A percentile compares a stretch with the other conserved stretches of the same genome.
phyloP scores from a whole-genome alignment of 1,140 invertebrate species.

The Euwallacea similis region DNA sequence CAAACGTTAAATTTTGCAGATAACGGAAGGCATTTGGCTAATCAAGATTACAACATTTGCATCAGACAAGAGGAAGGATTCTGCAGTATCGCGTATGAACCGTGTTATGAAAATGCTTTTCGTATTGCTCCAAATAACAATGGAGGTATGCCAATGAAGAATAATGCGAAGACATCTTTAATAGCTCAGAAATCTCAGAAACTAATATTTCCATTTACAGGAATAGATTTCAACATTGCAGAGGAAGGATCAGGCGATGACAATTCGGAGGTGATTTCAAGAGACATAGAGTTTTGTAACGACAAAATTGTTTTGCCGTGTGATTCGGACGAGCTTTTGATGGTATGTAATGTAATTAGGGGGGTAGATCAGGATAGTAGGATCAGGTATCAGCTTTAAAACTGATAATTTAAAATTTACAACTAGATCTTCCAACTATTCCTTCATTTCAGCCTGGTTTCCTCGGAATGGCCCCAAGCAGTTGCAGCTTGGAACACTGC shows the following conservation, averaged over 20 bases:
- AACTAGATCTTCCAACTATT: not conserved
- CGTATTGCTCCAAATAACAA: slow-evolving; percentile 64
- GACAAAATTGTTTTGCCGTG: slow-evolving; percentile 78
- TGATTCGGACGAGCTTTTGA: slow-evolving; percentile 79
- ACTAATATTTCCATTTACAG: slow-evolving; percentile 23
- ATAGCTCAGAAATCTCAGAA: too few relatives aligned
- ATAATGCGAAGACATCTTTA: too few relatives aligned
- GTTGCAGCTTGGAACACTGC: slow-evolving; percentile 75
- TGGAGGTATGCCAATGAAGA: slow-evolving; percentile 11
- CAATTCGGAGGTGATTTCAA: slow-evolving; percentile 25
- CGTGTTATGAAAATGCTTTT: slow-evolving; percentile 75
- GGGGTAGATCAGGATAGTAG: slow-evolving; percentile 29
- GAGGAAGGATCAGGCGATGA: slow-evolving; percentile 56
- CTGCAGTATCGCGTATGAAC: slow-evolving; percentile 76
- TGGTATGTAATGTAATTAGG: slow-evolving; percentile 58
- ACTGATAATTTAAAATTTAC: slow-evolving; percentile 22
- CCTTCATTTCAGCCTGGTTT: slow-evolving; percentile 58
- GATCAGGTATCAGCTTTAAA: not conserved
- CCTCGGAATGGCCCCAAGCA: slow-evolving; percentile 56
- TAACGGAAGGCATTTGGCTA: slow-evolving; percentile 77
- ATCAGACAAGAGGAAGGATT: slow-evolving; percentile 68
- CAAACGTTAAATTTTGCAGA: slow-evolving; percentile 78
- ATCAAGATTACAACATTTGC: slow-evolving; percentile 78
- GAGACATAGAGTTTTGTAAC: slow-evolving; percentile 58
- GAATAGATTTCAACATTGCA: slow-evolving; percentile 46